These are phyloP conservation scores for Choristoneura rosaceana DNA, from an alignment of 2,888 invertebrate species.

Conservation along the genomic window DNA sequence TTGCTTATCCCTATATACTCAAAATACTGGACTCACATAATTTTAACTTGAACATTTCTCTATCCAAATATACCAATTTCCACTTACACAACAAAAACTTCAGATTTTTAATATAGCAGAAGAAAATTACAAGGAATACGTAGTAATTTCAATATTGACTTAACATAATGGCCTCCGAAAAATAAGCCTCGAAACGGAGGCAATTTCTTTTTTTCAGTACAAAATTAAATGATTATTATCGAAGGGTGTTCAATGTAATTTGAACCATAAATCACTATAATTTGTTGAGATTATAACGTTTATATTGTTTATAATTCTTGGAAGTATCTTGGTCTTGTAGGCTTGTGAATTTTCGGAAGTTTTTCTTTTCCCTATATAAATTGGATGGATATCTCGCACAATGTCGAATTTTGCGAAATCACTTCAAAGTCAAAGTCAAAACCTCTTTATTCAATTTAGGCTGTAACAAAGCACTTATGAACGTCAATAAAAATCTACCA, in stretches of 20 bases:
- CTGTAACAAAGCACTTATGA: no score
- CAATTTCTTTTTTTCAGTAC: conserved; percentile 22
- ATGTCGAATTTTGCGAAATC: no score
- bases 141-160: conserved; percentile 36
- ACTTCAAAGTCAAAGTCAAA: no score
- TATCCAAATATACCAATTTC: conserved; percentile 4
- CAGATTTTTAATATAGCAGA: conserved; percentile 11
- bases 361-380: no score
- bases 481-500: no score
- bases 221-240: conserved; percentile 27
- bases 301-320: neutral
- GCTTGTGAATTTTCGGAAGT: neutral
- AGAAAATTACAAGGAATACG: conserved; percentile 24
- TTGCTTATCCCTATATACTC: no score
- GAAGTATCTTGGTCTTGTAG: neutral
- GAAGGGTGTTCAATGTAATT: conserved; percentile 15
- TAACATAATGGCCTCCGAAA: conserved; percentile 25
- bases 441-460: no score
- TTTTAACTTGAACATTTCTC: neutral
- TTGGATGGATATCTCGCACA: no score
- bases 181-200: conserved; percentile 17
- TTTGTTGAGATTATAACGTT: neutral
- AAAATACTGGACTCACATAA: no score
- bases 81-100: neutral
- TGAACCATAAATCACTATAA: conserved; percentile 14